Evolutionary conservation across 2,888 invertebrate species (phyloP).

Genomic region (Norana najaformis): DNA sequence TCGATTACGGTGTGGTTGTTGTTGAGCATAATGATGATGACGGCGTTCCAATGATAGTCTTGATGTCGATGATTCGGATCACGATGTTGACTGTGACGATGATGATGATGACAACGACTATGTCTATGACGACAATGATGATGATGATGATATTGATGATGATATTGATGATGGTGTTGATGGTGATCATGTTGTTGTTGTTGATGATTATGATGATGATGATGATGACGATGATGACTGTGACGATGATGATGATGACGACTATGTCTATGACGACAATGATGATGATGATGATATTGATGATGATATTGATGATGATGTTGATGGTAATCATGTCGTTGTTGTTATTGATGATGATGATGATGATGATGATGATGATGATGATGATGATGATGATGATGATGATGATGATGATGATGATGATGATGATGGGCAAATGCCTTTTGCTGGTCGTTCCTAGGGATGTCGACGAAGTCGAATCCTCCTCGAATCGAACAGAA

Average conservation of each 20-base stretch:
- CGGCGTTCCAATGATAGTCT: no score
- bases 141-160: not conserved
- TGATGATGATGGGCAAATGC: not conserved
- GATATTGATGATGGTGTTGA: not conserved
- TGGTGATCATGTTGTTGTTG: not conserved
- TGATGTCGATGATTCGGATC: not conserved
- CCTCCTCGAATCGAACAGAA: slow-evolving; percentile 20
- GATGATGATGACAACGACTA: slow-evolving; percentile 25
- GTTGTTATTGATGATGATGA: slow-evolving; percentile 27
- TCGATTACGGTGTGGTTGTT: no score
- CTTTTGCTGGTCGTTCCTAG: not conserved
- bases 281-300: slow-evolving; percentile 17
- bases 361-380: slow-evolving; percentile 25
- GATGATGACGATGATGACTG: slow-evolving; percentile 6
- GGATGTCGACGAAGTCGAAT: not conserved
- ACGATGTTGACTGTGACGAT: slow-evolving; percentile 15
- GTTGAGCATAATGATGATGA: no score
- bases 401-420: slow-evolving; percentile 26
- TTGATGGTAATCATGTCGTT: slow-evolving; percentile 10
- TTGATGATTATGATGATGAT: slow-evolving; percentile 16
- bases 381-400: slow-evolving; percentile 21
- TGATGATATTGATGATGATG: slow-evolving; percentile 18
- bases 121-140: not conserved
- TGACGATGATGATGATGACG: slow-evolving; percentile 14
- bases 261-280: not conserved